phyloP scores from a whole-genome alignment of 2,888 invertebrate species.

The Hirudinaria manillensis region DNA sequence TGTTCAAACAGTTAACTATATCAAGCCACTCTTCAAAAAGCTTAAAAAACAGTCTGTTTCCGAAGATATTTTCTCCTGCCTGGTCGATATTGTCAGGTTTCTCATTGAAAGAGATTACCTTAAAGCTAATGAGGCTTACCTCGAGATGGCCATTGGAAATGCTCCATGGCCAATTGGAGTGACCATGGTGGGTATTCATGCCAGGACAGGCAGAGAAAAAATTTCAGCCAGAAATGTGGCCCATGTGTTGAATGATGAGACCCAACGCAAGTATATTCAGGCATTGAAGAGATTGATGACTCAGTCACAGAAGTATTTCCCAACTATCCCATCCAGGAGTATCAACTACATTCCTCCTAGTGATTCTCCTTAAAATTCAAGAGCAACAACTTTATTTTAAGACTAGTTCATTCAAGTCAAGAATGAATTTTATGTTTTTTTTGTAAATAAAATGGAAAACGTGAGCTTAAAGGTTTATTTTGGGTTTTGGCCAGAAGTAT shows the following conservation, averaged over 20 bases:
- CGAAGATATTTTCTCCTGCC: conserved; percentile 77
- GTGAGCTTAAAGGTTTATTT: no score
- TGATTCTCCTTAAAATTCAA: no score
- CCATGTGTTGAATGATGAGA: conserved; percentile 86
- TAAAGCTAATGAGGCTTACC: conserved; percentile 89
- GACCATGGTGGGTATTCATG: conserved; percentile 99
- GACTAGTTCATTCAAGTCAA: no score
- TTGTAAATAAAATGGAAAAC: no score
- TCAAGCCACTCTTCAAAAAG: conserved; percentile 69
- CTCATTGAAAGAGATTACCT: conserved; percentile 84
- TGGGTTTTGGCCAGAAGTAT: no score
- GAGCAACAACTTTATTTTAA: no score
- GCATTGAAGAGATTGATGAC: conserved; percentile 93
- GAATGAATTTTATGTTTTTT: no score
- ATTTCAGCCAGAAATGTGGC: conserved; percentile 98
- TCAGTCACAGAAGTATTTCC: conserved; percentile 90
- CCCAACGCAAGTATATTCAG: conserved; percentile 85
- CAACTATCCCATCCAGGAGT: conserved; percentile 91
- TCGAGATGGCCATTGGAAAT: conserved; percentile 99
- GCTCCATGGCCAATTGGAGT: conserved; percentile 99
- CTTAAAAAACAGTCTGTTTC: conserved; percentile 41
- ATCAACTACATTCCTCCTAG: conserved; percentile 62
- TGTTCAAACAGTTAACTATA: conserved; percentile 75
- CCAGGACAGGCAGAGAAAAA: conserved; percentile 96
- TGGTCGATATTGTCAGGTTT: conserved; percentile 82